These are phyloP conservation scores for Mellivora capensis DNA, from an alignment of 2,113 vertebrate species.

Conservation along the genomic window DNA sequence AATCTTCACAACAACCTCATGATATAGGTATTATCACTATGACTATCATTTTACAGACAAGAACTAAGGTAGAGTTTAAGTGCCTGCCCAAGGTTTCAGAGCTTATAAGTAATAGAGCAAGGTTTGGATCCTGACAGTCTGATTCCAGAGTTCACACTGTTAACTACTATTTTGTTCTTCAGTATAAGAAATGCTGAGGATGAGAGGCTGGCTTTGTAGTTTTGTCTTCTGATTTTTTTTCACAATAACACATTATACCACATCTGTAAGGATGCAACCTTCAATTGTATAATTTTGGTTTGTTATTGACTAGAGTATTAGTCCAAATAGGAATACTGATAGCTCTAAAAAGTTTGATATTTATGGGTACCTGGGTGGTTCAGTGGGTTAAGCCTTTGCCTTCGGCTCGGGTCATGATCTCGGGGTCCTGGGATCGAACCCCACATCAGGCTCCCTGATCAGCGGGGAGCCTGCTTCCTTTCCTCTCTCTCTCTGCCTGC, in stretches of 20 bases:
- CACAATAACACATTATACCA: not conserved
- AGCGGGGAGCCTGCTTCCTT: too few relatives aligned
- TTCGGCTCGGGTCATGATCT: too few relatives aligned
- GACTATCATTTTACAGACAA: not conserved
- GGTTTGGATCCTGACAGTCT: not conserved
- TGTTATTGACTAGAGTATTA: not conserved
- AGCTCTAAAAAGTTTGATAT: not conserved
- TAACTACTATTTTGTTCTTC: not conserved
- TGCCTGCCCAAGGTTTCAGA: not conserved
- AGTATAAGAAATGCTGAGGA: not conserved
- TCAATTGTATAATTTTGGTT: not conserved
- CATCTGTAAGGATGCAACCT: not conserved
- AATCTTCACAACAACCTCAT: not conserved
- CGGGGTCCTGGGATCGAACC: too few relatives aligned
- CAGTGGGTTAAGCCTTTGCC: too few relatives aligned
- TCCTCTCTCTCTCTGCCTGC: too few relatives aligned
- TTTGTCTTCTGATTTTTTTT: not conserved
- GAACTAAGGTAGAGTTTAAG: not conserved
- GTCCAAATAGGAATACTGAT: not conserved
- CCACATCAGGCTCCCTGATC: too few relatives aligned
- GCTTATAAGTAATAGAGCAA: not conserved
- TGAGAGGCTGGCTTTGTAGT: not conserved
- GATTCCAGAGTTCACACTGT: not conserved
- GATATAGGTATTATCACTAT: not conserved
- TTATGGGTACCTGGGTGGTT: too few relatives aligned